Evolutionary conservation across 2,797 vertebrate species (phyloP).

Genomic region (Rhinella marina): DNA sequence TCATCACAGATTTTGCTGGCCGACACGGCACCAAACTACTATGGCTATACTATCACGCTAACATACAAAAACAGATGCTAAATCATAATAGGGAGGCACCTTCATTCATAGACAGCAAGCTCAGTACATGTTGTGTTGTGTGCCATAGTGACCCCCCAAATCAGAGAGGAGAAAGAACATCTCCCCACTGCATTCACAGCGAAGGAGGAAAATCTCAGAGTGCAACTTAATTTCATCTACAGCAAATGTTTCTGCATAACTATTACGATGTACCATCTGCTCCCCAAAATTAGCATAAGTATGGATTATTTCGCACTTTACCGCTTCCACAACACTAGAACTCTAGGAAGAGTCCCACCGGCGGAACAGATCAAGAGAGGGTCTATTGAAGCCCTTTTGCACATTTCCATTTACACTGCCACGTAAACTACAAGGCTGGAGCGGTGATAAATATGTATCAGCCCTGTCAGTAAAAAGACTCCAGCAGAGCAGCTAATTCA

Average conservation of each 20-base stretch:
- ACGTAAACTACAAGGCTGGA: neutral
- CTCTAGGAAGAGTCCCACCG: no score
- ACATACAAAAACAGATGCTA: neutral
- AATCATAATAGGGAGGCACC: neutral
- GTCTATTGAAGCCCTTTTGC: neutral
- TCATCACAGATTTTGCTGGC: no score
- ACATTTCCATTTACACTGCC: neutral
- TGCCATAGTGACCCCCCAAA: neutral
- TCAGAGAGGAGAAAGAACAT: neutral
- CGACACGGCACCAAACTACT: no score
- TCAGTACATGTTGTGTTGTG: neutral
- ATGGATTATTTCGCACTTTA: conserved; percentile 65
- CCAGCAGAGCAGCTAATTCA: conserved; percentile 37
- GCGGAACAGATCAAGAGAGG: neutral
- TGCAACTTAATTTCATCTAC: conserved; percentile 62
- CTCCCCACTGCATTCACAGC: conserved; percentile 6
- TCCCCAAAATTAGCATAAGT: conserved; percentile 66
- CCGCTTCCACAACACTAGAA: conserved; percentile 32
- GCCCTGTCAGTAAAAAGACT: conserved; percentile 23
- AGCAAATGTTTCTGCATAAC: conserved; percentile 60
- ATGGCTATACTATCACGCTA: neutral
- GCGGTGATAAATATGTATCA: conserved; percentile 28
- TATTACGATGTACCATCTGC: conserved; percentile 64
- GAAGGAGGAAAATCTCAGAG: conserved; percentile 50
- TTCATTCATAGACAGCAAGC: neutral